Evolutionary conservation across 92 coral and sea anemone species (phyloP).

Genomic region (Bergia puertoricense): DNA sequence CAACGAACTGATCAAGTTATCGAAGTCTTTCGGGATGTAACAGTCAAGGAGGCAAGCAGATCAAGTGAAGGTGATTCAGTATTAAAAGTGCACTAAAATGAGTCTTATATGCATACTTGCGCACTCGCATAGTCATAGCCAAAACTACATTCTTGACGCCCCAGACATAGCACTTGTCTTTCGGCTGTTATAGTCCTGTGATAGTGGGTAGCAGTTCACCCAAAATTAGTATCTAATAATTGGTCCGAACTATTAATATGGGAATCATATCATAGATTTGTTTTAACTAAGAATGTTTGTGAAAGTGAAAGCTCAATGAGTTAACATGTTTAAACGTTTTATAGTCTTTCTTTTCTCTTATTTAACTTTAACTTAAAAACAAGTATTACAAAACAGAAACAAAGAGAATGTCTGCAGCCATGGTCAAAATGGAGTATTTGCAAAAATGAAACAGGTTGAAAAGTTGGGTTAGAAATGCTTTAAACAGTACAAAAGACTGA

Average conservation of each 20-base stretch:
- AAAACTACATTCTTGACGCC: too few relatives aligned
- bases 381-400: background rate
- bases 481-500: background rate
- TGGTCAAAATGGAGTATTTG: background rate
- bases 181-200: too few relatives aligned
- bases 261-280: background rate
- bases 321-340: too few relatives aligned
- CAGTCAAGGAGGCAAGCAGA: background rate
- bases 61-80: too few relatives aligned
- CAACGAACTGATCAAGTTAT: background rate
- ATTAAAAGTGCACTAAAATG: too few relatives aligned
- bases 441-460: background rate
- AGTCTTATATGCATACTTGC: background rate
- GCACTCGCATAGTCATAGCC: too few relatives aligned
- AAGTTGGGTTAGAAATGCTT: too few relatives aligned
- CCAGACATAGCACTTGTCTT: too few relatives aligned
- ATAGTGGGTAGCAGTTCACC: too few relatives aligned
- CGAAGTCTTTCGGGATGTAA: background rate
- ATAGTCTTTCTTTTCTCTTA: background rate
- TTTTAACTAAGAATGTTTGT: too few relatives aligned
- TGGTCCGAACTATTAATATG: background rate
- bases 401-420: background rate
- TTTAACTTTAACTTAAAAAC: background rate
- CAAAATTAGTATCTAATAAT: background rate
- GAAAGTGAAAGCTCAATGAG: too few relatives aligned